Evolutionary conservation across 2,113 vertebrate genomes (phyloP), one percentile per base, ranked within the genome.

Genomic region (Saccopteryx bilineata): DNA sequence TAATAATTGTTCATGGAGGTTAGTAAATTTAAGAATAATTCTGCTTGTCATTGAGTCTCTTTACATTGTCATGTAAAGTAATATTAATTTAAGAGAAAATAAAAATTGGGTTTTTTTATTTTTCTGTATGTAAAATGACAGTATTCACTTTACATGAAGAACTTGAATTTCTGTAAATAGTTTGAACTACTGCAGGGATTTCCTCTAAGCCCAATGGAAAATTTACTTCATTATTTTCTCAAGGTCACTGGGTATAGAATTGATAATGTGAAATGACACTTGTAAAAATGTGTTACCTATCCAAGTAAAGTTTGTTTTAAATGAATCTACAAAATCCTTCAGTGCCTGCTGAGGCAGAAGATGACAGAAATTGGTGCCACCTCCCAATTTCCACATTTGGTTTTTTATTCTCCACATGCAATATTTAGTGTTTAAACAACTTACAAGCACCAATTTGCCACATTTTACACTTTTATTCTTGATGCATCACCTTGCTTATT

Each of bases 201-300:
- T 95, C 26, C 87, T 84, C 90, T 33, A 75, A 96, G 84, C 33
- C 31, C 52, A 88, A 81, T 54, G 31, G 76, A 82, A 91, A 52
- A 7, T 54, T 76, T 63, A 21, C 61, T 50, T 90, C 46, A 66
- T 78, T 96, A 28, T 71, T 84, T 76, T 94, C 19, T 96, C 31
- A 68, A 78, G 48, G 78, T 94, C n/a, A 58, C 7, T 50, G 6
- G 8, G 28, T 74, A 10, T 18, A 80, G 12, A 54, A 90, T 58
- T 90, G 48, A 72, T n/a, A 54, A 54, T 18, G 17, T 39, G 56
- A 90, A 95, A 48, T 79, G 68, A 54, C 28, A 33, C 28, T 87
- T 96, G 18, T 66, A 65, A 95, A 88, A 92, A 68, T 75, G 24
- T 14, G 31, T 48, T 86, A 91, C 65, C 26, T 93, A 86, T 46